Evolutionary conservation across 2,113 vertebrate genomes (phyloP).

Genomic region (Crocuta crocuta): DNA sequence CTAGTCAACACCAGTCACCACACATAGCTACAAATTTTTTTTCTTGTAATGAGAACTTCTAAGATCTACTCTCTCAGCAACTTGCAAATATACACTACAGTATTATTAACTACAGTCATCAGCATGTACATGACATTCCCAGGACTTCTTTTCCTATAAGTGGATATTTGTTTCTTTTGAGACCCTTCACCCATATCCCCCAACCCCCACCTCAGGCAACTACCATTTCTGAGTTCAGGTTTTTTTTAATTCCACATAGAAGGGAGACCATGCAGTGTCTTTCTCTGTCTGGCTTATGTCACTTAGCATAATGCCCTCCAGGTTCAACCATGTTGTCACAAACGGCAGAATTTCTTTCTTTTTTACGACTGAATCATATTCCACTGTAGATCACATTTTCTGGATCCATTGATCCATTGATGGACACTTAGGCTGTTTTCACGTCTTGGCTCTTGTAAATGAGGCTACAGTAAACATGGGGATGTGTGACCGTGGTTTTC

Average conservation of each 20-base stretch:
- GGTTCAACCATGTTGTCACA: not conserved
- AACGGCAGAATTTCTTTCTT: not conserved
- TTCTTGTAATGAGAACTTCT: not conserved
- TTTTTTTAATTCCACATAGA: not conserved
- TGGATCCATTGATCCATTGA: not conserved
- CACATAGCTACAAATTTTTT: not conserved
- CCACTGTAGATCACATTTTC: not conserved
- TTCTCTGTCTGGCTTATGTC: not conserved
- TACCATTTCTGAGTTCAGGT: not conserved
- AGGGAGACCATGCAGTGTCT: not conserved
- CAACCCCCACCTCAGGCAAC: not conserved
- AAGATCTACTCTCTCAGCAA: not conserved
- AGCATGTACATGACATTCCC: not conserved
- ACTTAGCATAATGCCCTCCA: not conserved
- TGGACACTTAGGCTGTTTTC: not conserved
- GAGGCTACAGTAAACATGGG: not conserved
- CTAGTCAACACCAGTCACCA: not conserved
- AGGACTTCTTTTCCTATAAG: not conserved
- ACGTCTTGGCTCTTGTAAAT: not conserved
- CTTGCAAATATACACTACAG: not conserved
- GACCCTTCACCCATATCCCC: not conserved
- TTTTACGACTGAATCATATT: not conserved
- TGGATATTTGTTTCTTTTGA: not conserved
- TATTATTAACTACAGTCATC: not conserved
- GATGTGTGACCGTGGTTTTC: not conserved